A percentile compares a stretch with the other conserved stretches of the same genome.
Evolutionary conservation across 2,888 invertebrate genomes (phyloP).

Genomic region (Lasioglossum morio): DNA sequence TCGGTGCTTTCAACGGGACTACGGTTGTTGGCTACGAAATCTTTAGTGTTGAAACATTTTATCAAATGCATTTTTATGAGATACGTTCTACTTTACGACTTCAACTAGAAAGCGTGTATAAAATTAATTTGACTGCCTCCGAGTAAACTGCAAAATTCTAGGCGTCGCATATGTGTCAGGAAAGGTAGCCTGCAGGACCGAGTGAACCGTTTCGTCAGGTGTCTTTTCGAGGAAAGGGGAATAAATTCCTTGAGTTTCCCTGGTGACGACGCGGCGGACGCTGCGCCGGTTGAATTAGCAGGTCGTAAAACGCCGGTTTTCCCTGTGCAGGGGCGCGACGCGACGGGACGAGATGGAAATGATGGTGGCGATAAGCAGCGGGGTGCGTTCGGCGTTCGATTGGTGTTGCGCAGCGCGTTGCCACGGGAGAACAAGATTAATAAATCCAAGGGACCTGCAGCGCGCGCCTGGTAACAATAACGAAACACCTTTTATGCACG

Average conservation of each 20-base stretch:
- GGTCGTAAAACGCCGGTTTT: conserved; percentile 21
- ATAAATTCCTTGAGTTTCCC: not conserved
- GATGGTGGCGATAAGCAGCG: conserved; percentile 2
- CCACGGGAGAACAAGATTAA: conserved; percentile 67
- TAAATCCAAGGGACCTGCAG: conserved; percentile 69
- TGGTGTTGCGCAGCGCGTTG: conserved; percentile 27
- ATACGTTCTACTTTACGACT: no score
- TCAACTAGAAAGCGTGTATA: not conserved
- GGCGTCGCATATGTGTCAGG: not conserved
- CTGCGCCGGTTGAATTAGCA: not conserved
- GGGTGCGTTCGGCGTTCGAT: conserved; percentile 17
- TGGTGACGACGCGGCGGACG: not conserved
- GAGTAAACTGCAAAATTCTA: not conserved
- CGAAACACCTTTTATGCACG: conserved; percentile 82
- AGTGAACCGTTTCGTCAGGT: not conserved
- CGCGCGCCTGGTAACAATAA: conserved; percentile 82
- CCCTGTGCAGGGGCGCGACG: not conserved
- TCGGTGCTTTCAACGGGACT: no score
- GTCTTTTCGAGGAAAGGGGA: not conserved
- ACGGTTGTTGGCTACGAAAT: no score
- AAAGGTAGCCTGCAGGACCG: not conserved
- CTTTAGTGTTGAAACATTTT: no score
- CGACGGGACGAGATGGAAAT: not conserved
- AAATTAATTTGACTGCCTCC: not conserved
- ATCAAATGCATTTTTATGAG: not conserved